Evolutionary conservation across 2,888 invertebrate genomes (phyloP).

Genomic region (Machimus atricapillus): DNA sequence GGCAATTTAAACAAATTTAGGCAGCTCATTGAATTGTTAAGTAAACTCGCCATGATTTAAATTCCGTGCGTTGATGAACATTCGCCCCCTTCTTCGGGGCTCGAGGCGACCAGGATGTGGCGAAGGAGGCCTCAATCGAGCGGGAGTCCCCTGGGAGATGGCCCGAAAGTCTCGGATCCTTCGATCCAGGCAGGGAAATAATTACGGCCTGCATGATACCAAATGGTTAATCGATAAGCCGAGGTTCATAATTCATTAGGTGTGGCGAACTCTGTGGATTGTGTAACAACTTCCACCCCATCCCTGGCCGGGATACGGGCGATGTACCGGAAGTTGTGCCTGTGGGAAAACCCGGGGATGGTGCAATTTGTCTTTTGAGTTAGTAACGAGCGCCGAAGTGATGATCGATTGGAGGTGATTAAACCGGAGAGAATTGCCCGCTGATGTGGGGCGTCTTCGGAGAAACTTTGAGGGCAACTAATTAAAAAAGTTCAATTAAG

Average conservation of each 20-base stretch:
- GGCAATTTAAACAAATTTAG: constrained; percentile 37
- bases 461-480: not conserved
- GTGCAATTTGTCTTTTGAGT: constrained; percentile 39
- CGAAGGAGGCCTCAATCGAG: not conserved
- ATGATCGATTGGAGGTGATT: constrained; percentile 33
- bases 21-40: constrained; percentile 35
- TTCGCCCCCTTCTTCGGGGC: not conserved
- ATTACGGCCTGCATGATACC: constrained; percentile 24
- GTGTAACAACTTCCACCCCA: not conserved
- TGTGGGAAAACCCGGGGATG: constrained; percentile 2
- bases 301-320: not conserved
- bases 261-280: not conserved
- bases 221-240: constrained; percentile 42
- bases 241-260: constrained; percentile 39
- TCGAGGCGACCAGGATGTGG: not conserved
- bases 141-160: not conserved
- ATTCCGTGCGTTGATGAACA: constrained; percentile 42
- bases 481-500: not conserved
- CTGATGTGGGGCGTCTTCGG: not conserved
- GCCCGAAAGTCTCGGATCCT: not conserved
- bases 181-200: not conserved
- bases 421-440: not conserved
- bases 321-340: not conserved
- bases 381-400: constrained; percentile 17
- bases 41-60: constrained; percentile 37